Conservation (phyloP, 2,888 invertebrate species). For the Oligia strigilis region DNA sequence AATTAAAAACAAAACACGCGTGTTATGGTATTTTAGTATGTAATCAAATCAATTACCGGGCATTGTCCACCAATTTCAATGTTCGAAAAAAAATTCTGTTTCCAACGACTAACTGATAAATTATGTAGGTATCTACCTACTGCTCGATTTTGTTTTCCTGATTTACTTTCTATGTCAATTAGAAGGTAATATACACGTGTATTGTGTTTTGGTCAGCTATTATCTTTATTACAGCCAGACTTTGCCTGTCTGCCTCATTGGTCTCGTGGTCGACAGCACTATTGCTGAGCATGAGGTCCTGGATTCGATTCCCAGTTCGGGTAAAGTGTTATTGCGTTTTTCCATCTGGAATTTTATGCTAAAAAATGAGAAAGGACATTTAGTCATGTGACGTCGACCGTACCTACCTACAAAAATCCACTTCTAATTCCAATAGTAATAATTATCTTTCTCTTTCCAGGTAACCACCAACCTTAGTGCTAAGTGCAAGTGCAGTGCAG, state of each 20-base stretch:
- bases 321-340: not conserved
- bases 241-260: not conserved
- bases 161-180: not conserved
- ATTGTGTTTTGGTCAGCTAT: not conserved
- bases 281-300: not conserved
- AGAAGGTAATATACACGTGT: too few relatives aligned
- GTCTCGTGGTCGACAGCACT: not conserved
- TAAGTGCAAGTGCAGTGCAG: conserved; percentile 70
- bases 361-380: too few relatives aligned
- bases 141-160: not conserved
- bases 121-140: conserved; percentile 14
- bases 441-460: conserved; percentile 60
- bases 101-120: conserved; percentile 5
- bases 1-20: conserved; percentile 25
- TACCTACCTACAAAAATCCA: not conserved
- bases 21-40: conserved; percentile 5
- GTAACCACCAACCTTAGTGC: conserved; percentile 64
- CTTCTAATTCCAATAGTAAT: not conserved
- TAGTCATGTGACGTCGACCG: not conserved
- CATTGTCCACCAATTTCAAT: not conserved
- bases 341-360: not conserved
- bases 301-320: not conserved
- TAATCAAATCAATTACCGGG: conserved; percentile 44
- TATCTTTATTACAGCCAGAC: not conserved
- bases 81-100: conserved; percentile 1